Evolutionary conservation across 2,797 vertebrate genomes (phyloP).

Genomic region (Protosalanx chinensis): DNA sequence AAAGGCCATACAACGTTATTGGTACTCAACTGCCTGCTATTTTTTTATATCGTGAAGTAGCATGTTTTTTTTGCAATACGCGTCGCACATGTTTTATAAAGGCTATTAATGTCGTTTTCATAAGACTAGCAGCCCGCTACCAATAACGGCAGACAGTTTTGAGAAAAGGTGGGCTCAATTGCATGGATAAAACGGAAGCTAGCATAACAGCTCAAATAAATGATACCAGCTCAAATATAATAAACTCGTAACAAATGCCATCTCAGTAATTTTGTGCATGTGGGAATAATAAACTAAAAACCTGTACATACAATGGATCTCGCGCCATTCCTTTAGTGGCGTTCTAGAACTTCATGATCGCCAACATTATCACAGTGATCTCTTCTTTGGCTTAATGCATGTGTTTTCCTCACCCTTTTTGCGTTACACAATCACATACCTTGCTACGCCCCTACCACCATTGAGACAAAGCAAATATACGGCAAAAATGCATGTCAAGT

Average conservation of each 20-base stretch:
- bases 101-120: neutral
- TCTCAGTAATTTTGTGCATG: neutral
- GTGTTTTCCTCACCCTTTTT: neutral
- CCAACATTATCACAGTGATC: neutral
- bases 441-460: neutral
- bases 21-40: neutral
- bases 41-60: neutral
- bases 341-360: neutral
- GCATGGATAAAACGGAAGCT: neutral
- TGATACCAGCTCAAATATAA: neutral
- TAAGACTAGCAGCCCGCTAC: neutral
- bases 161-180: neutral
- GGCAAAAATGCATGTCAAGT: neutral
- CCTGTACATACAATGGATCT: neutral
- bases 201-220: neutral
- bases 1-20: neutral
- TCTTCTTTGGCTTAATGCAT: neutral
- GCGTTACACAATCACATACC: neutral
- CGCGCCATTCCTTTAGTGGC: neutral
- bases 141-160: neutral
- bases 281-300: neutral
- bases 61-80: neutral
- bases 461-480: neutral
- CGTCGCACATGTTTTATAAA: too few species aligned
- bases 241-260: neutral